Conservation (phyloP, 2,888 invertebrate genomes). For the Leucophora obtusa region DNA sequence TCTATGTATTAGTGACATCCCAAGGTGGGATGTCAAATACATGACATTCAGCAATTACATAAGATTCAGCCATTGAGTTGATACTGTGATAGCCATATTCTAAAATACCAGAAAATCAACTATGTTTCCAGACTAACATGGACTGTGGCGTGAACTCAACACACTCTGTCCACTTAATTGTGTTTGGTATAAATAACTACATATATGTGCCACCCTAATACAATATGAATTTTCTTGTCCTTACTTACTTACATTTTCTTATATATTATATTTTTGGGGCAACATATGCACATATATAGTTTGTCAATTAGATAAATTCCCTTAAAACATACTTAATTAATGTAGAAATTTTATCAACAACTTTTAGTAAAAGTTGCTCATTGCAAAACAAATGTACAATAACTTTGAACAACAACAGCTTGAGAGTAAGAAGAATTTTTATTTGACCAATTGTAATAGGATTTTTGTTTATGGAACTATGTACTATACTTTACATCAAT, state of each 20-base stretch:
- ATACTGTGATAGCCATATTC: no score
- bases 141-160: no score
- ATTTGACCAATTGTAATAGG: conserved; percentile 38
- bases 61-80: no score
- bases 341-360: conserved; percentile 57
- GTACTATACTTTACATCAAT: conserved; percentile 5
- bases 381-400: conserved; percentile 20
- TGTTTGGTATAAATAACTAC: no score
- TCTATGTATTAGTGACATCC: no score
- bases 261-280: conserved; percentile 11
- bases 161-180: no score
- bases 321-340: conserved; percentile 65
- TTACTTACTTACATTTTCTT: not conserved
- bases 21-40: no score
- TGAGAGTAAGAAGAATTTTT: not conserved
- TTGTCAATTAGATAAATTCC: conserved; percentile 65
- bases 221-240: not conserved
- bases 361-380: conserved; percentile 41
- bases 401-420: conserved; percentile 4
- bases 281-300: conserved; percentile 52
- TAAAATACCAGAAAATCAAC: no score
- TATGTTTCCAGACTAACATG: no score
- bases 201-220: no score
- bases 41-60: no score
- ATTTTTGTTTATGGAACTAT: conserved; percentile 14